Base-by-base conservation (phyloP, 2,888 invertebrate genomes). In the Erebia epiphron region DNA sequence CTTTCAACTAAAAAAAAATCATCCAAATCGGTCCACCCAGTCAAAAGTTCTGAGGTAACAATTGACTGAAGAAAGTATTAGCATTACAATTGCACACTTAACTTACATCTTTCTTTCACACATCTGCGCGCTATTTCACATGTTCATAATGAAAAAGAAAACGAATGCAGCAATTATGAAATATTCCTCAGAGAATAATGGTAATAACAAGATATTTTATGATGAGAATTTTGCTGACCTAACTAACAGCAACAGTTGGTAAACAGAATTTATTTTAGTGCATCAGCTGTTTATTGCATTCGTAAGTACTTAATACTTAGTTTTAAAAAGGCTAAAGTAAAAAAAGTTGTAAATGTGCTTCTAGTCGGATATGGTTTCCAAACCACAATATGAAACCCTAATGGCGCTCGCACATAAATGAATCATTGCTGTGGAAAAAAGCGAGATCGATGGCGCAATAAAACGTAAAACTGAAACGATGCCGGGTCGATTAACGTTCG, bases 401-500 rank as follows among this genome's bases (percentile, higher is more conserved):
- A 63, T 49, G 41, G 21, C 21, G 21, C 8, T 1, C 58, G 18
- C 56, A 62, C 49, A 10, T 41, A 41, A 56, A 71, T 61, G 60
- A 67, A 68, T 68, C 56, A 67, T 43, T 60, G 63, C 43, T 58
- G 49, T 57, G 43, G 35, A 41, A 57, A 65, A 49, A 50, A 68
- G 43, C 68, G 35, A 63, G 50, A 73, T 70, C 67, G 67, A 70
- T 73, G 68, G 50, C 49, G 68, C 64, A 56, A 64, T 68, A 50
- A 52, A 41, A 57, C 21, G 56, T 56, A 14, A 46, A 66, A 56
- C 65, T 63, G 58, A 61, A 60, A 66, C 73, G 68, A 75, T 78
- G 80, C 83, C 82, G 78, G 80, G 78, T 82, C 80, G 81, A 84
- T 85, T 85, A 83, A 83, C 81, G 80, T 80, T 81, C 82, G 81